Base-by-base conservation (phyloP, 1,140 invertebrate species). In the Samia ricini region DNA sequence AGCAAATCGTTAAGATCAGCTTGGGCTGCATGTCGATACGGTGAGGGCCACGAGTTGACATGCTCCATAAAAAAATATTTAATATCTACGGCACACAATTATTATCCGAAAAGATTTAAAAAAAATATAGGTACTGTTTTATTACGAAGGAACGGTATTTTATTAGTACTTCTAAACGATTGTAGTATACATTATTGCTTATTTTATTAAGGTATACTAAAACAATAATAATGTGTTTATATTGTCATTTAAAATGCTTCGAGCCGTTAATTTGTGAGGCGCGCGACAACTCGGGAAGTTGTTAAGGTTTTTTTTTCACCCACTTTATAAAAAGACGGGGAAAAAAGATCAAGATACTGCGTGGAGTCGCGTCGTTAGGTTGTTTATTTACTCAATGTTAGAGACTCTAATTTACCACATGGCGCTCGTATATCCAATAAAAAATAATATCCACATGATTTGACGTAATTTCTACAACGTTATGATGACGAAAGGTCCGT, bases 371-470 rank as follows among this genome's bases (percentile, higher is more conserved):
- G 69, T 85, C 73, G 76, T 83, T 79, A 77, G 63, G 72, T 79
- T 88, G 83, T 86, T 88, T 88, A 81, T 84, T 86, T 84, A 63
- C 63, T 68, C 76, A 71, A 77, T 75, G 75, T 78, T 77, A 79
- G 74, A 76, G 80, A 76, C 78, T 77, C 70, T 72, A 88, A 88
- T 88, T 86, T 82, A 88, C 79, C 83, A 86, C 79, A 88, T 88
- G 83, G 74, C 76, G 76, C 68, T 81, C 69, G 10, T 56, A 19
- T 56, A 18, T 6, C 55, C 12, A 18, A 76, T 81, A 81, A 88
- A 83, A 85, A 85, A 78, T 84, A 81, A 82, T 82, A 81, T 80
- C 79, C 75, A 86, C 76, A 82, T 83, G 73, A 85, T 86, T 85
- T 77, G 73, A 83, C 64, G 77, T 82, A 88, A 85, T 86, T 88